Evolutionary conservation across 1,140 invertebrate species (phyloP).

Genomic region (Drosophila arizonae): DNA sequence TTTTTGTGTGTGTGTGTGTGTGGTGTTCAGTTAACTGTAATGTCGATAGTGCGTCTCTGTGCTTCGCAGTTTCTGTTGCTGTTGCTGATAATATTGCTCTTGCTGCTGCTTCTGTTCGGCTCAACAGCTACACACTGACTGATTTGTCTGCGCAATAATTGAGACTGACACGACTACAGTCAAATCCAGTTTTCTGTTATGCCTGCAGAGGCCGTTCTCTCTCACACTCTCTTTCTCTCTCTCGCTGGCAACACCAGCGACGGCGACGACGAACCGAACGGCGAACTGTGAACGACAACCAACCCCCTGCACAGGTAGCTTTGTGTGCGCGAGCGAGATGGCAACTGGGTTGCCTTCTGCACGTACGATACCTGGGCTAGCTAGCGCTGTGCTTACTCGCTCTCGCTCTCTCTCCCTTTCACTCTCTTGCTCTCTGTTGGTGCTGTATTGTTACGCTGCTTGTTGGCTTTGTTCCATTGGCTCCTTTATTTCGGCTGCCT

Average conservation of each 20-base stretch:
- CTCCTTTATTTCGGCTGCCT: conserved; percentile 70
- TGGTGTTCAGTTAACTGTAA: conserved; percentile 16
- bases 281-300: neutral
- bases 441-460: conserved; percentile 62
- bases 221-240: conserved; percentile 15
- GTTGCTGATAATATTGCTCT: conserved; percentile 37
- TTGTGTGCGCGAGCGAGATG: conserved; percentile 44
- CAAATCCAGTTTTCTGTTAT: conserved; percentile 70
- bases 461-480: conserved; percentile 79
- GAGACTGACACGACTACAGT: conserved; percentile 71
- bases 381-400: conserved; percentile 5
- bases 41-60: conserved; percentile 27
- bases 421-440: conserved; percentile 43
- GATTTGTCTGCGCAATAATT: conserved; percentile 69
- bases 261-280: conserved; percentile 4
- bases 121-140: conserved; percentile 77
- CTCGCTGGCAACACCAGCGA: conserved; percentile 1
- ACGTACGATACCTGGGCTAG: conserved; percentile 30
- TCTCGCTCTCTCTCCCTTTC: conserved; percentile 40
- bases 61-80: conserved; percentile 5
- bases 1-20: neutral
- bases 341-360: conserved; percentile 10
- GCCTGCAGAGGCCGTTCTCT: conserved; percentile 8
- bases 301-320: conserved; percentile 41
- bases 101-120: conserved; percentile 73